phyloP scores from a whole-genome alignment of 2,797 vertebrate species.

The Crossoptilon crossoptilon region DNA sequence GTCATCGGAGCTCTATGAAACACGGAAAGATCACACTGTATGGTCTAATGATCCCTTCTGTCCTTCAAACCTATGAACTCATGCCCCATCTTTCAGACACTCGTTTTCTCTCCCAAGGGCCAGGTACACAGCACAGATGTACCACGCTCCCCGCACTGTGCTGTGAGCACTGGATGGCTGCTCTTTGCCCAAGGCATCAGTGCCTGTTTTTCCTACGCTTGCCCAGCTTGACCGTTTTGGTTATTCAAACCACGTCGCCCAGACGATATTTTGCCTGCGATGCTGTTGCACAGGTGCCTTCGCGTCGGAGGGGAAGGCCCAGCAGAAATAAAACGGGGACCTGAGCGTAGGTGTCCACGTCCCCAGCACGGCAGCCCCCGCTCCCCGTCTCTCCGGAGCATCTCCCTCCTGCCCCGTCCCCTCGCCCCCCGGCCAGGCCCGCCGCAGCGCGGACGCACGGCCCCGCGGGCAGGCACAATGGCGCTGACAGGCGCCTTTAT shows the following conservation, averaged over 20 bases:
- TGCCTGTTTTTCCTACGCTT: conserved; percentile 18
- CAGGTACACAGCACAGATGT: not conserved
- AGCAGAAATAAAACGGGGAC: not conserved
- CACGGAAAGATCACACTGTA: not conserved
- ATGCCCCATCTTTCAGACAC: not conserved
- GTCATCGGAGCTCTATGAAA: not conserved
- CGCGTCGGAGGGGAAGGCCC: not conserved
- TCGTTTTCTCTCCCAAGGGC: not conserved
- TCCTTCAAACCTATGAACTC: not conserved
- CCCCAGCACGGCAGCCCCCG: conserved; percentile 36
- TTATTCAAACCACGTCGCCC: not conserved
- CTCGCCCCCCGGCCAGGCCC: conserved; percentile 33
- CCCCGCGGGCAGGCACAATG: conserved; percentile 56
- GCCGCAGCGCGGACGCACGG: conserved; percentile 52
- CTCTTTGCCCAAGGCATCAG: not conserved
- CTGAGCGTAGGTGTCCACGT: not conserved
- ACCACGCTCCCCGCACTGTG: not conserved
- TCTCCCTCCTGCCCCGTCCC: not conserved
- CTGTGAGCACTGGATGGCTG: not conserved
- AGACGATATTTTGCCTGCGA: not conserved
- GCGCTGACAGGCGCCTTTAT: conserved; percentile 80
- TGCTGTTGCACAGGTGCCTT: not conserved
- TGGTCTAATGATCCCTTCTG: not conserved
- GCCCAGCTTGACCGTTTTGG: not conserved
- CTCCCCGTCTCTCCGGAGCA: not conserved